Conservation (phyloP, 2,888 invertebrate species). For the Hydrotaea cyrtoneurina region DNA sequence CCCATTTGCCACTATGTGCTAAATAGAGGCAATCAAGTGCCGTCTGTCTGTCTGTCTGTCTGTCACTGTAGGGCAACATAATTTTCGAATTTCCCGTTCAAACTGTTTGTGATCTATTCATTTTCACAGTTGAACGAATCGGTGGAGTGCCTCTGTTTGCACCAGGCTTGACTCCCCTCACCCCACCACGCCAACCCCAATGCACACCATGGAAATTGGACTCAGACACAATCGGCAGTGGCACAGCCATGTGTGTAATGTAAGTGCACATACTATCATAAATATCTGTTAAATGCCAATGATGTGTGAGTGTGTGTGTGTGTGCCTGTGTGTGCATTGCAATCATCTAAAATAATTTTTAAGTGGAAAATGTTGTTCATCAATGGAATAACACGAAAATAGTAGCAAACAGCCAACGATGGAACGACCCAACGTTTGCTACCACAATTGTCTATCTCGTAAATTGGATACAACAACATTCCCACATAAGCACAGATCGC, state of each 20-base stretch:
- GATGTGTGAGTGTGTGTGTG: neutral
- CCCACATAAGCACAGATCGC: neutral
- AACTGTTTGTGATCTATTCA: neutral
- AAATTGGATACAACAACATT: constrained; percentile 17
- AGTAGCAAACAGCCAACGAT: no score
- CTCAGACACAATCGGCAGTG: neutral
- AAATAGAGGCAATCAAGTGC: constrained; percentile 7
- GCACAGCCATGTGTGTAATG: neutral
- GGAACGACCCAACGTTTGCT: neutral
- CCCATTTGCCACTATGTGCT: no score
- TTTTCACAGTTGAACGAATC: constrained; percentile 3
- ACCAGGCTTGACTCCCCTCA: no score
- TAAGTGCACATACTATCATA: neutral
- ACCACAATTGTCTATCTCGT: neutral
- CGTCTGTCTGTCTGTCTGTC: neutral
- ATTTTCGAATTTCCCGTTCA: no score
- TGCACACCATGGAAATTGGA: neutral
- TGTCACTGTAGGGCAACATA: neutral
- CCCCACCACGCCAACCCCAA: neutral
- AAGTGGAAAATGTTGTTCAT: constrained; percentile 22
- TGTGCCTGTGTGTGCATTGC: neutral
- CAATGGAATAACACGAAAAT: no score
- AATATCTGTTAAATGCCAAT: neutral
- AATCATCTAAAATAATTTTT: neutral
- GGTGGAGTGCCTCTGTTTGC: neutral